Evolutionary conservation across 2,113 vertebrate species (phyloP), one percentile per base, ranked within the genome.

Genomic region (Eulacestoma nigropectus): DNA sequence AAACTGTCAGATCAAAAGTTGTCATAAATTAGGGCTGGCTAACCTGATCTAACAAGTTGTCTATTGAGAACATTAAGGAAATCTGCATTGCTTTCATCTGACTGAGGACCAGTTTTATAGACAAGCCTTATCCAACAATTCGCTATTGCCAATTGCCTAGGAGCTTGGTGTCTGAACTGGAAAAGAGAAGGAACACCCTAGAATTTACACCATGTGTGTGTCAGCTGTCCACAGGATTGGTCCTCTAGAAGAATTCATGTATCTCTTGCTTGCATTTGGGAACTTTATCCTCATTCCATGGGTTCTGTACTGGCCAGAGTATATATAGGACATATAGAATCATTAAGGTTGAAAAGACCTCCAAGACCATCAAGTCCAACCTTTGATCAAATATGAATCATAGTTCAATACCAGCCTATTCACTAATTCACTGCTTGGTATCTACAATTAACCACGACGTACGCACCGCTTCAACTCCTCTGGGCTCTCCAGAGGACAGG

Each of bases 51-150:
- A 84, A 37, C 10, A 65, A 75, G 30, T 23, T 50, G 42, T n/a
- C 12, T 27, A 26, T 30, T 55, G 42, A 72, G 52, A 90, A 63
- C 20, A 33, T 47, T 37, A 75, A 30, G 16, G 29, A 87, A 87
- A 82, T 75, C 16, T 65, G 33, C 52, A 46, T 84, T 88, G 37
- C 25, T 89, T 80, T 84, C n/a, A 77, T 69, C 57, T 93, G 42
- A 62, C 42, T 53, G 84, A 91, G 68, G 22, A 46, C 20, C 41
- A 60, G 59, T 53, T 92, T 84, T 39, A 70, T 12, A 33, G 14
- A 74, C 7, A 57, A 84, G 35, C 8, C 16, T 86, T 74, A 74
- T 41, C 19, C 70, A 73, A 46, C 46, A 81, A 49, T 62, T 84
- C 4, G 70, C 79, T 42, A 29, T 15, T 87, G 23, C 17, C 55